Conservation (phyloP, 2,113 vertebrate genomes). For the Xenopus laevis region DNA sequence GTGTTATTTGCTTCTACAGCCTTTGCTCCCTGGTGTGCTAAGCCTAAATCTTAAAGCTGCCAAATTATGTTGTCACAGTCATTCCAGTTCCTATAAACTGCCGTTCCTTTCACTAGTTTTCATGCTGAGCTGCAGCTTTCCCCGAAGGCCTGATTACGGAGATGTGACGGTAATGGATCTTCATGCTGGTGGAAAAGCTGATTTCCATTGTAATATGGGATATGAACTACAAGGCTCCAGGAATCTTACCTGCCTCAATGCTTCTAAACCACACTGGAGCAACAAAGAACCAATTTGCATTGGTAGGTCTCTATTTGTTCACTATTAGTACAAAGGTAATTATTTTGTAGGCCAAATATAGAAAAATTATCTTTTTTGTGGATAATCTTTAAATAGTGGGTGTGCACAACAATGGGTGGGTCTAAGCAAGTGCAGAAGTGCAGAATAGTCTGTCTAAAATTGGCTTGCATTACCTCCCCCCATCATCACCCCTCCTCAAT, state of each 20-base stretch:
- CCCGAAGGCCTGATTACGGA: slow-evolving; percentile 82
- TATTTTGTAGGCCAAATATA: too few relatives aligned
- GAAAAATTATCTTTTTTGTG: too few relatives aligned
- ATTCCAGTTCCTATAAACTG: not conserved
- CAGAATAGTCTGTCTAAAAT: too few relatives aligned
- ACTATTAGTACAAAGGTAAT: too few relatives aligned
- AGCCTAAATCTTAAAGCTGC: not conserved
- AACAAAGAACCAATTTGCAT: slow-evolving; percentile 81
- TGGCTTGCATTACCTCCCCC: too few relatives aligned
- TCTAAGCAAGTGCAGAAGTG: too few relatives aligned
- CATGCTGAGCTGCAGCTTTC: slow-evolving; percentile 87
- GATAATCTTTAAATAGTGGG: too few relatives aligned
- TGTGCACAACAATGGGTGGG: too few relatives aligned
- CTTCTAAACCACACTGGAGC: slow-evolving; percentile 86
- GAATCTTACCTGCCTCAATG: slow-evolving; percentile 82
- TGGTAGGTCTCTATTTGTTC: slow-evolving; percentile 60
- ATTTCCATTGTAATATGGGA: slow-evolving; percentile 91
- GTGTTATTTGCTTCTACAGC: too few relatives aligned
- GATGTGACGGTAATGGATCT: slow-evolving; percentile 86
- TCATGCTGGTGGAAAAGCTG: slow-evolving; percentile 80
- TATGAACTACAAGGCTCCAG: slow-evolving; percentile 84
- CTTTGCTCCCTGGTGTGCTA: not conserved
- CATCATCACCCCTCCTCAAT: too few relatives aligned
- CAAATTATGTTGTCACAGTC: not conserved
- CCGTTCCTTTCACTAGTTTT: slow-evolving; percentile 68